phyloP scores from a whole-genome alignment of 2,113 vertebrate species.

The Atlantisia rogersi region DNA sequence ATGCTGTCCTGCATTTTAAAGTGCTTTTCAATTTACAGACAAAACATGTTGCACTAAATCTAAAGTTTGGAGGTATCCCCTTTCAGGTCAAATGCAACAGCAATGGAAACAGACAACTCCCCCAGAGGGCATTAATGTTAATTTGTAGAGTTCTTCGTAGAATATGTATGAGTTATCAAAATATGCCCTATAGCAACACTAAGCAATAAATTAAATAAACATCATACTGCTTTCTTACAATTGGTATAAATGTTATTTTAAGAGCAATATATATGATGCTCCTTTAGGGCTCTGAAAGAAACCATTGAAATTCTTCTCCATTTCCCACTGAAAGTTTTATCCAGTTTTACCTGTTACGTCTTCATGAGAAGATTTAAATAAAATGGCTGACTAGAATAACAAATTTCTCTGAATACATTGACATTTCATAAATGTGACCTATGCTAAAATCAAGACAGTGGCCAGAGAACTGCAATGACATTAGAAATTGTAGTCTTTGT shows the following conservation, averaged over 20 bases:
- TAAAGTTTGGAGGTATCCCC: not conserved
- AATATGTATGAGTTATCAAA: not conserved
- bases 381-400: slow-evolving; percentile 7
- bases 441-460: slow-evolving; percentile 32
- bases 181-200: not conserved
- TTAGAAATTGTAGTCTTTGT: not conserved
- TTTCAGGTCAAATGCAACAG: not conserved
- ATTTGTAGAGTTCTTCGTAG: not conserved
- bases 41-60: not conserved
- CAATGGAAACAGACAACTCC: fast-evolving
- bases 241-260: not conserved
- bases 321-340: not conserved
- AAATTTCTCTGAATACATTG: slow-evolving; percentile 24
- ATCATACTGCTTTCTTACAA: not conserved
- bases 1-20: not conserved
- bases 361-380: slow-evolving; percentile 37
- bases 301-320: not conserved
- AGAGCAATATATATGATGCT: not conserved
- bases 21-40: not conserved
- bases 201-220: not conserved
- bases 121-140: not conserved
- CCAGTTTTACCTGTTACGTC: not conserved
- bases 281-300: not conserved
- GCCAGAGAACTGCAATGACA: not conserved
- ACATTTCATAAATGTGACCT: slow-evolving; percentile 52